phyloP scores from a whole-genome alignment of 2,113 vertebrate species.

The Sinocyclocheilus grahami region DNA sequence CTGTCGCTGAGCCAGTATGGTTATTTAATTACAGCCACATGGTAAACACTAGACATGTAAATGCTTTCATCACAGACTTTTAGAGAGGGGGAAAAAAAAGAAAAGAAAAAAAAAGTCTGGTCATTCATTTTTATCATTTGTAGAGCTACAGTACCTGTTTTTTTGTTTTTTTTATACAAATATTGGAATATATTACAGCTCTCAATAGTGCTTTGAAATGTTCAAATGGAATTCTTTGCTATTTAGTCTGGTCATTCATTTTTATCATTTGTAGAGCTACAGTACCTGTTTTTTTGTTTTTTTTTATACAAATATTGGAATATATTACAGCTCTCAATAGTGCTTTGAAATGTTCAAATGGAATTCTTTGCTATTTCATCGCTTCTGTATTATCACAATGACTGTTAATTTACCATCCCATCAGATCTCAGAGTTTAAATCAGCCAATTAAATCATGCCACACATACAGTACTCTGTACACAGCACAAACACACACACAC shows the following conservation, averaged over 20 bases:
- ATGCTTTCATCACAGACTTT: slow-evolving; percentile 21
- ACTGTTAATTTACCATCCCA: slow-evolving; percentile 32
- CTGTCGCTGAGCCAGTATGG: slow-evolving; percentile 14
- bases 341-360: background rate
- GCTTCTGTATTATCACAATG: slow-evolving; percentile 27
- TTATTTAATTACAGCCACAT: slow-evolving; percentile 24
- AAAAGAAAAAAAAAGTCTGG: background rate
- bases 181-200: slow-evolving; percentile 4
- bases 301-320: slow-evolving; percentile 5
- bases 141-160: background rate
- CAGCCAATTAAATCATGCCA: background rate
- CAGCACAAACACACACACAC: slow-evolving; percentile 20
- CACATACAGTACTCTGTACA: slow-evolving; percentile 6
- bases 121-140: slow-evolving; percentile 7
- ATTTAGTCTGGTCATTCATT: too few relatives aligned
- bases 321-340: background rate
- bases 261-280: too few relatives aligned
- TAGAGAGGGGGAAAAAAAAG: background rate
- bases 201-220: background rate
- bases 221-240: background rate
- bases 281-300: too few relatives aligned
- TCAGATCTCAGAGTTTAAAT: slow-evolving; percentile 4
- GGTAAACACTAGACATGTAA: background rate
- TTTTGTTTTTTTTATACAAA: background rate
- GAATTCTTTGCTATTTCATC: slow-evolving; percentile 1